These are phyloP conservation scores for Brachionichthys hirsutus DNA, from an alignment of 2,113 vertebrate species.

Conservation along the genomic window DNA sequence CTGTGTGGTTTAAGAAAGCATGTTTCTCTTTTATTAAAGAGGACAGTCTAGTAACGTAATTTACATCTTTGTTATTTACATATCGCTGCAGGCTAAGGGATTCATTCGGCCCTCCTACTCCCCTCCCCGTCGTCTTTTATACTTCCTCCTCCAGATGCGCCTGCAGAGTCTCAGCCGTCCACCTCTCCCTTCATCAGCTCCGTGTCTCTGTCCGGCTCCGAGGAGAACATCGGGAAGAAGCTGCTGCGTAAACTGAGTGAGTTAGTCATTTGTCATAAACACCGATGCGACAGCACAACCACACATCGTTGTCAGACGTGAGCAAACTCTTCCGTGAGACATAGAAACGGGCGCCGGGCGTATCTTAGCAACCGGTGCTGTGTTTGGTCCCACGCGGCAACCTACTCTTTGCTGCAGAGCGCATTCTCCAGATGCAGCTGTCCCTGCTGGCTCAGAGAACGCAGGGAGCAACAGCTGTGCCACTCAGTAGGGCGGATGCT, in stretches of 20 bases:
- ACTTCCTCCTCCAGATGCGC: constrained; percentile 68
- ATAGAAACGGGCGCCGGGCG: constrained; percentile 21
- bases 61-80: background rate
- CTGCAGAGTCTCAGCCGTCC: constrained; percentile 74
- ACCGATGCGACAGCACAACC: constrained; percentile 11
- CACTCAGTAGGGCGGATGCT: background rate
- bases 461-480: background rate
- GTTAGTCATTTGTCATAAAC: constrained; percentile 59
- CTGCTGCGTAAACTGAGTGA: constrained; percentile 91
- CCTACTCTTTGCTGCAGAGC: constrained; percentile 32
- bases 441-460: constrained; percentile 4
- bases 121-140: constrained; percentile 9
- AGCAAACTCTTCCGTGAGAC: constrained; percentile 33
- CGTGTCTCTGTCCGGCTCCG: constrained; percentile 80
- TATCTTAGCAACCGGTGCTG: constrained; percentile 75
- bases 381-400: constrained; percentile 9
- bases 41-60: no score
- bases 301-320: constrained; percentile 36
- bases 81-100: background rate
- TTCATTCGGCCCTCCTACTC: background rate
- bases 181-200: constrained; percentile 78
- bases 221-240: constrained; percentile 88
- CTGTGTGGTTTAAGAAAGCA: no score
- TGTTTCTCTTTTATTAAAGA: no score
- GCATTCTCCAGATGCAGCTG: constrained; percentile 27